Evolutionary conservation across 2,888 invertebrate genomes (phyloP).

Genomic region (Drosophila neonasuta): DNA sequence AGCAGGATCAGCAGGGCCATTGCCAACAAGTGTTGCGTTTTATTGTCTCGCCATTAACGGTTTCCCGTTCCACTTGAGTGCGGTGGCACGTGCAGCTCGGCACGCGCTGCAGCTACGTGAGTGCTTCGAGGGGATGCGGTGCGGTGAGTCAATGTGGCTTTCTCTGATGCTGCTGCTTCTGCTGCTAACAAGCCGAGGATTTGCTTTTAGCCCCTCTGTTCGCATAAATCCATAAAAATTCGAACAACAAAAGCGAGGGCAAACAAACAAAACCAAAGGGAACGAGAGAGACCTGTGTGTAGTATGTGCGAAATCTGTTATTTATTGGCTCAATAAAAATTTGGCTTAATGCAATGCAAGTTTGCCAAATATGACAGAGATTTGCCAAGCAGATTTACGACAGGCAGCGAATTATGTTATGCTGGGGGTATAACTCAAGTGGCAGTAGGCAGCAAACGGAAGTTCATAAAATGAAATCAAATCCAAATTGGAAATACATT

Average conservation of each 20-base stretch:
- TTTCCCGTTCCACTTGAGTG: conserved; percentile 39
- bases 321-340: conserved; percentile 74
- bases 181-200: conserved; percentile 49
- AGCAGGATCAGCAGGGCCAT: conserved; percentile 31
- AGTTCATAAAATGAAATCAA: conserved; percentile 28
- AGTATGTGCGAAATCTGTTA: conserved; percentile 62
- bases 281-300: conserved; percentile 16
- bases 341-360: conserved; percentile 68
- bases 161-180: conserved; percentile 8
- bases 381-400: conserved; percentile 50
- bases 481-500: conserved; percentile 28
- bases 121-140: conserved; percentile 38
- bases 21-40: conserved; percentile 74
- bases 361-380: conserved; percentile 49
- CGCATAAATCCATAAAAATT: conserved; percentile 64
- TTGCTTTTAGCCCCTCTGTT: conserved; percentile 20
- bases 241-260: conserved; percentile 38
- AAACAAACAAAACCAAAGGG: conserved; percentile 20
- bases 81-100: conserved; percentile 58
- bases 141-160: conserved; percentile 7
- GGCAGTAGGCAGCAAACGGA: conserved; percentile 4
- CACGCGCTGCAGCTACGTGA: conserved; percentile 63
- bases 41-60: conserved; percentile 68
- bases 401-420: conserved; percentile 7
- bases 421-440: background rate